Conservation (phyloP, 2,888 invertebrate genomes). For the Pocota personata region DNA sequence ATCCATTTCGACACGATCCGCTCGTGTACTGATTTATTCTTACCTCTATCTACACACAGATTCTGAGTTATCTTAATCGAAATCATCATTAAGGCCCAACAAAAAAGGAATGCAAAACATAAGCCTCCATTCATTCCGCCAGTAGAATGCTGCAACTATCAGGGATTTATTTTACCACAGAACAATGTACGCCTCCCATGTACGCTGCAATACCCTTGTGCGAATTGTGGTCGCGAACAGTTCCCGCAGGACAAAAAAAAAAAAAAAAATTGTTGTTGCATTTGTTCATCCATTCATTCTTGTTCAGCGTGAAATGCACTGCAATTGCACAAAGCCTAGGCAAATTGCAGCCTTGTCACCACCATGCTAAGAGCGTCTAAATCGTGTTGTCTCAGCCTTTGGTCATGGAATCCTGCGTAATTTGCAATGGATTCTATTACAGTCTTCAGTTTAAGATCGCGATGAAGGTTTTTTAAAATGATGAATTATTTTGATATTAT, state of each 20-base stretch:
- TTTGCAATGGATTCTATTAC: no score
- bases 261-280: not conserved
- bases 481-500: no score
- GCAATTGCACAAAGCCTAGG: constrained; percentile 39
- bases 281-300: constrained; percentile 19
- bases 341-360: constrained; percentile 50
- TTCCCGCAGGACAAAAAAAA: constrained; percentile 16
- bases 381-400: no score
- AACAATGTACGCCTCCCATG: not conserved
- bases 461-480: no score
- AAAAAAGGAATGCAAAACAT: not conserved
- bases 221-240: constrained; percentile 31
- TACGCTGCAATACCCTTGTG: constrained; percentile 12
- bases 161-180: constrained; percentile 12
- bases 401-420: no score
- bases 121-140: not conserved
- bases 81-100: constrained; percentile 11
- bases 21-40: not conserved
- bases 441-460: no score
- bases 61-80: constrained; percentile 21
- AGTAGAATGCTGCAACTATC: not conserved
- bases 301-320: constrained; percentile 8
- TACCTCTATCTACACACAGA: not conserved
- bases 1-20: constrained; percentile 2
- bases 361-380: constrained; percentile 38